Evolutionary conservation across 2,797 vertebrate species (phyloP).

Genomic region (Alauda arvensis): DNA sequence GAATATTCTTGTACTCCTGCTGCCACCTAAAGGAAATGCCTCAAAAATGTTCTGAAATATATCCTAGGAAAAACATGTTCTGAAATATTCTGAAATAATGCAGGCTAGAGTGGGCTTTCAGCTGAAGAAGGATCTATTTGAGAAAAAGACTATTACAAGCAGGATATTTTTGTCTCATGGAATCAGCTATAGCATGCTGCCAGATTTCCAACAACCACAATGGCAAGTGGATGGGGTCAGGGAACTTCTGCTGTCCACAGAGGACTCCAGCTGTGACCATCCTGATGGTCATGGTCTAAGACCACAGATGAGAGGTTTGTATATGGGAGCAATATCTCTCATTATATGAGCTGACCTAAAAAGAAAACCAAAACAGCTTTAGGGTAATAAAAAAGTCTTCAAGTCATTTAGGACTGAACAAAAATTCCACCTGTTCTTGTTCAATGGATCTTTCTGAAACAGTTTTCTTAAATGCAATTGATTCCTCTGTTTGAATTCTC

Average conservation of each 20-base stretch:
- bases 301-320: neutral
- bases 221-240: neutral
- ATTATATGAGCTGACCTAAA: neutral
- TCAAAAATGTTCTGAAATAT: neutral
- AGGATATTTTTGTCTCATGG: neutral
- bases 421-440: neutral
- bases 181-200: neutral
- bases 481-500: neutral
- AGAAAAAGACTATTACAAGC: neutral
- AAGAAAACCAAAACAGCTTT: neutral
- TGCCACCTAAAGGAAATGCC: constrained; percentile 60
- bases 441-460: neutral
- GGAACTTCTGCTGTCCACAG: neutral
- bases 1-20: constrained; percentile 51
- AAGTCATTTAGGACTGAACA: neutral
- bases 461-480: neutral
- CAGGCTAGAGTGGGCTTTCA: neutral
- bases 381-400: neutral
- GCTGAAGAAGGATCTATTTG: neutral
- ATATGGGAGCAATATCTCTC: neutral
- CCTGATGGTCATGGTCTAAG: neutral
- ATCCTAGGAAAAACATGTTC: neutral
- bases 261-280: neutral
- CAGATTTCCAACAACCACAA: neutral
- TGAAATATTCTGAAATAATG: neutral